Conservation (phyloP, 2,888 invertebrate species). For the Andrena chrysosceles region DNA sequence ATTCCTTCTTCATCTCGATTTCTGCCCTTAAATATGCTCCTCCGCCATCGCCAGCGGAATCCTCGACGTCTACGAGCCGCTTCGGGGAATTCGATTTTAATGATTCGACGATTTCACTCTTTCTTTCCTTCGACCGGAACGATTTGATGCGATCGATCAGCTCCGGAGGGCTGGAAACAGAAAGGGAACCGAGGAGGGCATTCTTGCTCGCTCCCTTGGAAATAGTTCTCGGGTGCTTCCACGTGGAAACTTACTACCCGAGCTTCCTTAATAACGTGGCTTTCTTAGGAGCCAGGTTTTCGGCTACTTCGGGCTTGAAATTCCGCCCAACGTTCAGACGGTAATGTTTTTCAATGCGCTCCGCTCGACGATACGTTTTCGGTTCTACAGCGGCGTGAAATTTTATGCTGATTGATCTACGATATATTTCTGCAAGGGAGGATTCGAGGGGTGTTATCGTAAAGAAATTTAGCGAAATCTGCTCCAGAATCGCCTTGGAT, state of each 20-base stretch:
- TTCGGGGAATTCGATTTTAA: conserved; percentile 75
- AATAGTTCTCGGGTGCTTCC: conserved; percentile 51
- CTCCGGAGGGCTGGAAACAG: conserved; percentile 1
- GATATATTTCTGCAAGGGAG: too few relatives aligned
- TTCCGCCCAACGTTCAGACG: background rate
- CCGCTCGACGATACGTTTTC: background rate
- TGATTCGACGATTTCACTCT: conserved; percentile 73
- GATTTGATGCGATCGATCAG: conserved; percentile 50
- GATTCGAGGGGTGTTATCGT: too few relatives aligned
- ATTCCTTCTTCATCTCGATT: conserved; percentile 50
- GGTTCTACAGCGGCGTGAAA: background rate
- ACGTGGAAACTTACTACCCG: conserved; percentile 52
- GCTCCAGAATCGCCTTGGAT: too few relatives aligned
- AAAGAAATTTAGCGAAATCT: too few relatives aligned
- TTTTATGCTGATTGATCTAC: too few relatives aligned
- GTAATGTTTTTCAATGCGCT: conserved; percentile 32
- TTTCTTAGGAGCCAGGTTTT: conserved; percentile 31
- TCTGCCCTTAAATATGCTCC: conserved; percentile 56
- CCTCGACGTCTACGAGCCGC: conserved; percentile 59
- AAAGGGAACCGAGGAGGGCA: conserved; percentile 21
- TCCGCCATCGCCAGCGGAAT: conserved; percentile 22
- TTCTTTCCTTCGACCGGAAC: conserved; percentile 40
- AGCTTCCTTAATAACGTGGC: conserved; percentile 61
- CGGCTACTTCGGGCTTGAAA: conserved; percentile 28
- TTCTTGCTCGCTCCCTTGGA: conserved; percentile 53